phyloP scores from a whole-genome alignment of 2,113 vertebrate genomes.

The Mastomys coucha region DNA sequence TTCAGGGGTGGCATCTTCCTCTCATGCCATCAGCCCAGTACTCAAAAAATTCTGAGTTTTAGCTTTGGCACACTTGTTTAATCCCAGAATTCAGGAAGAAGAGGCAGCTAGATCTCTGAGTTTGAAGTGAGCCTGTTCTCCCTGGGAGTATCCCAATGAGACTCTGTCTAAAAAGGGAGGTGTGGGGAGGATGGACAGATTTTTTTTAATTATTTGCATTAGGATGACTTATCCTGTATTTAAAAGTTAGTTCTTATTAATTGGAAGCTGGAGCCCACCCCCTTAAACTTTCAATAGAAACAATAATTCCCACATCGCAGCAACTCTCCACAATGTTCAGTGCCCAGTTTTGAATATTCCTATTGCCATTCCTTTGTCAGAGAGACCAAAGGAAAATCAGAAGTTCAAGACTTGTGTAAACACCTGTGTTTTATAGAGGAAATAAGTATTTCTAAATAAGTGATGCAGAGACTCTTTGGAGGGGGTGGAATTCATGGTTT shows the following conservation, averaged over 20 bases:
- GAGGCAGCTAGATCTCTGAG: neutral
- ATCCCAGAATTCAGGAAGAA: neutral
- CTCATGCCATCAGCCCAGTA: neutral
- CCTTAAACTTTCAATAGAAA: neutral
- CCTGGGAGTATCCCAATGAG: too few relatives aligned
- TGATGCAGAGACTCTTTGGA: slow-evolving; percentile 6
- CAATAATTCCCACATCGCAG: neutral
- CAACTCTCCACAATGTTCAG: neutral
- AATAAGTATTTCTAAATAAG: slow-evolving; percentile 37
- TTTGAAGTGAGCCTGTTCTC: neutral
- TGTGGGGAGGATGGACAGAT: neutral
- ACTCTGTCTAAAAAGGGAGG: too few relatives aligned
- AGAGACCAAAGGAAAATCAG: slow-evolving; percentile 49
- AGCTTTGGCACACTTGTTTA: neutral
- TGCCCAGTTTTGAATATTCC: neutral
- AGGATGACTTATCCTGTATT: neutral
- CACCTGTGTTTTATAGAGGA: slow-evolving; percentile 47
- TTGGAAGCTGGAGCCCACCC: neutral
- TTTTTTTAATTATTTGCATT: neutral
- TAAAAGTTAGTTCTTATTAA: slow-evolving; percentile 41
- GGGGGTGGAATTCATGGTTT: neutral
- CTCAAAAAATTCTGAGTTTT: neutral
- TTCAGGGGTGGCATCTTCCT: neutral
- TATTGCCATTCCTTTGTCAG: neutral
- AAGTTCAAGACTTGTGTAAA: neutral